Conservation (phyloP, 2,113 vertebrate species). For the Poeciliopsis retropinna region DNA sequence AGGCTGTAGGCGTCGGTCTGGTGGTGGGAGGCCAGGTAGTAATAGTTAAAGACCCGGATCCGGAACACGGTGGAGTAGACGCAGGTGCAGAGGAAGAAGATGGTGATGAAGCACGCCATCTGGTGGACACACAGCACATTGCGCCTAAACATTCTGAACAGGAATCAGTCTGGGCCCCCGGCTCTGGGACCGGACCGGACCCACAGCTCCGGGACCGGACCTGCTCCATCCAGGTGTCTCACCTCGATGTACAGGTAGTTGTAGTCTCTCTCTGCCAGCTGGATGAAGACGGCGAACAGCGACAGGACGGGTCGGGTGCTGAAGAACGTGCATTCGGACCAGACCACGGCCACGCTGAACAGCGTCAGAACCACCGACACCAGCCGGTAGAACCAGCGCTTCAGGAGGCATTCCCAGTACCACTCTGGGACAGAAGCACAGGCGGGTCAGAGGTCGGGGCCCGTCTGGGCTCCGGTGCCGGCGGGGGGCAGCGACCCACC, state of each 20-base stretch:
- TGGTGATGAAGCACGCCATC: conserved; percentile 98
- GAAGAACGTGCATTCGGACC: conserved; percentile 99
- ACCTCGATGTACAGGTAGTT: conserved; percentile 99
- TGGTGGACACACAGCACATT: conserved; percentile 63
- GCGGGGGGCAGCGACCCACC: conserved; percentile 73
- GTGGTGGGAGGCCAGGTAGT: conserved; percentile 96
- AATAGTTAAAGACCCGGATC: conserved; percentile 97
- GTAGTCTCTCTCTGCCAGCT: conserved; percentile 92
- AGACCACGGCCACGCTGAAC: conserved; percentile 94
- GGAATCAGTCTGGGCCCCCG: no score
- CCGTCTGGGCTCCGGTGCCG: neutral
- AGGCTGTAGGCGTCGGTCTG: conserved; percentile 98
- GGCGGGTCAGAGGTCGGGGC: neutral
- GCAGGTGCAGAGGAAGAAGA: conserved; percentile 97
- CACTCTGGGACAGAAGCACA: conserved; percentile 82
- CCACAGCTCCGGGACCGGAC: no score
- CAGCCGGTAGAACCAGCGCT: conserved; percentile 89
- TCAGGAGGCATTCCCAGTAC: conserved; percentile 96
- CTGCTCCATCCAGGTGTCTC: neutral
- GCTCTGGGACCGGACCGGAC: no score
- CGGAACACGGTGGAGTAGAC: conserved; percentile 99
- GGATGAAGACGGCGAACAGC: conserved; percentile 95
- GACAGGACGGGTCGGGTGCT: conserved; percentile 94
- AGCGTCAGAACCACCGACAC: conserved; percentile 87
- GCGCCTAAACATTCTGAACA: neutral